Evolutionary conservation across 2,888 invertebrate genomes (phyloP).

Genomic region (Mythimna impura): DNA sequence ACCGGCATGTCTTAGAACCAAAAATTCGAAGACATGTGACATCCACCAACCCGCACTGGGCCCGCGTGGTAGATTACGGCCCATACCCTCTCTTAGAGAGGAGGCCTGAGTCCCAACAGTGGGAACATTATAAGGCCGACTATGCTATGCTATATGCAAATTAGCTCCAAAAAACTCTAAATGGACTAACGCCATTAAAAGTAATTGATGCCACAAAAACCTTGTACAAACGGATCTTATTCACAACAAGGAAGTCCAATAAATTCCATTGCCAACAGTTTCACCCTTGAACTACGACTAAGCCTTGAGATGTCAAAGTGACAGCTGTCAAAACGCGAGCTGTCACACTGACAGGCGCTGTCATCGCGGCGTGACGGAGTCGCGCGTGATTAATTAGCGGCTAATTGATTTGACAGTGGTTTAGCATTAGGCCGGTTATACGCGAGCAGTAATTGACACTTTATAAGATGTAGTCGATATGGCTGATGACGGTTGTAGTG

Average conservation of each 20-base stretch:
- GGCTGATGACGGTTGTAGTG: constrained; percentile 51
- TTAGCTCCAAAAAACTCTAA: background rate
- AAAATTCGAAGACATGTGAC: too few relatives aligned
- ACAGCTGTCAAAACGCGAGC: constrained; percentile 80
- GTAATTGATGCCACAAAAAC: background rate
- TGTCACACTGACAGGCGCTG: constrained; percentile 80
- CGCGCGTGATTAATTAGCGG: constrained; percentile 74
- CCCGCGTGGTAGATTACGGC: too few relatives aligned
- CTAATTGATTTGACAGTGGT: constrained; percentile 79
- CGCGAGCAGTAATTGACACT: constrained; percentile 60
- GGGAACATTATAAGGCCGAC: too few relatives aligned
- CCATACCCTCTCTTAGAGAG: too few relatives aligned
- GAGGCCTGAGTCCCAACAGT: too few relatives aligned
- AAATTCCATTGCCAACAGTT: constrained; percentile 51
- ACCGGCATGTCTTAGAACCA: too few relatives aligned
- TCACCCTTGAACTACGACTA: constrained; percentile 70
- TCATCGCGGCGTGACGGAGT: constrained; percentile 77
- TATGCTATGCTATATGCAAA: too few relatives aligned
- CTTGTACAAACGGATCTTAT: constrained; percentile 2
- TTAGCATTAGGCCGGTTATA: constrained; percentile 63
- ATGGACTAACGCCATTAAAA: background rate
- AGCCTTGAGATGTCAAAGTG: constrained; percentile 82
- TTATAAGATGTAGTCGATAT: constrained; percentile 57
- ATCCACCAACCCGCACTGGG: too few relatives aligned
- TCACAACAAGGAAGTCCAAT: constrained; percentile 58